These are phyloP conservation scores for Hydrochoerus hydrochaeris DNA, from an alignment of 2,113 vertebrate species.

Conservation along the genomic window DNA sequence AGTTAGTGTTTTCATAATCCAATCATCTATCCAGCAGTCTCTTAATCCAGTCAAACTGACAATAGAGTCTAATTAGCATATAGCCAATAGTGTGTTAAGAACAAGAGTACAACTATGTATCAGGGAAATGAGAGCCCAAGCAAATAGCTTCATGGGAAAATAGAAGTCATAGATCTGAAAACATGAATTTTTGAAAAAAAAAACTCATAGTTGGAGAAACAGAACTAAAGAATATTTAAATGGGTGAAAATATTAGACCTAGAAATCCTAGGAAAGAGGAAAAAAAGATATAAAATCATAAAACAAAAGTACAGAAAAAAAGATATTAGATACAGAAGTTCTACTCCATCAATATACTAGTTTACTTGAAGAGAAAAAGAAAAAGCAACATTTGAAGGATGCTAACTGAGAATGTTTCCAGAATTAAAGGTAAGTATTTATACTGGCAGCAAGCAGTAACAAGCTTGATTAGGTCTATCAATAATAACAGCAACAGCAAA, in stretches of 20 bases:
- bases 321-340: background rate
- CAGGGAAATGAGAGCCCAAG: background rate
- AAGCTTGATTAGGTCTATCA: background rate
- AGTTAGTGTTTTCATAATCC: background rate
- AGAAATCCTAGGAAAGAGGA: background rate
- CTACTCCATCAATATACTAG: background rate
- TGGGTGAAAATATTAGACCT: background rate
- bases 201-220: background rate
- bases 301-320: background rate
- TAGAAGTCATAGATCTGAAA: background rate
- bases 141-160: background rate
- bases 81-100: background rate
- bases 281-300: background rate
- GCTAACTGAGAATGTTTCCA: background rate
- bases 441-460: background rate
- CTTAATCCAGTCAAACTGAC: background rate
- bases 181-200: constrained; percentile 25
- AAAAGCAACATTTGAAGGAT: background rate
- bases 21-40: no score
- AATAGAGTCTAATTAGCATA: background rate
- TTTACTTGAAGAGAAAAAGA: background rate
- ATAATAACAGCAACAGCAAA: no score
- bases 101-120: background rate
- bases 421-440: background rate
- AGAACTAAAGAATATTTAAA: background rate